Base-by-base conservation (phyloP, 2,113 vertebrate species). In the Channa argus region DNA sequence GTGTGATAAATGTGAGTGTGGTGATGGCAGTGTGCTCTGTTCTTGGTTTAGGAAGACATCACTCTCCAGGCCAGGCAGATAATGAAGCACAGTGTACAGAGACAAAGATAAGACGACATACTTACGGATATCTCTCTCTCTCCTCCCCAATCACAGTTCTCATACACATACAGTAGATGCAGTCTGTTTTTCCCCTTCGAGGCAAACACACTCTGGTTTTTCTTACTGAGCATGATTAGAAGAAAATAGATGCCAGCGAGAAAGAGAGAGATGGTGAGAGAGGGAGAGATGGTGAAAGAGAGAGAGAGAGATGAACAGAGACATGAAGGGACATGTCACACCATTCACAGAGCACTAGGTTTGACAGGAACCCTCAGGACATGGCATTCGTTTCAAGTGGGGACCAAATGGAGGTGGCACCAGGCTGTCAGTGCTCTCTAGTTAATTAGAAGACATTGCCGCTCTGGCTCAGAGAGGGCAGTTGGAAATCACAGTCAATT, bases 381-480 rank as follows among this genome's bases (percentile, higher is more conserved):
- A 89, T 86, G 78, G 84, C 78, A 82, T 86, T 90, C 79, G 72
- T 90, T 92, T 89, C 89, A 91, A 92, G 90, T 90, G 77, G 84
- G 90, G 88, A 88, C 89, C 90, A 88, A 91, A 91, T 93, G 90
- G 89, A 91, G 90, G 90, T 90, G 90, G 86, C 89, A 91, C 85
- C 84, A 84, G 80, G 88, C 90, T 91, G 90, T 92, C 91, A 90
- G 59, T 53, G 77, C 82, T 91, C 86, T 91, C 82, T 87, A 79
- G 86, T 91, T 92, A 92, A 92, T 93, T 92, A 93, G 90, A 86
- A 85, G 87, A 91, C 84, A 82, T 88, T 80, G 86, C 66, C 71
- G 61, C 82, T 87, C 69, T 79, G 86, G 80, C 88, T 86, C 66
- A 63, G 74, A 62, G 79, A 86, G 85, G 84, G 85, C 85, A 83